phyloP scores from a whole-genome alignment of 2,113 vertebrate genomes.

The Hemicordylus capensis region DNA sequence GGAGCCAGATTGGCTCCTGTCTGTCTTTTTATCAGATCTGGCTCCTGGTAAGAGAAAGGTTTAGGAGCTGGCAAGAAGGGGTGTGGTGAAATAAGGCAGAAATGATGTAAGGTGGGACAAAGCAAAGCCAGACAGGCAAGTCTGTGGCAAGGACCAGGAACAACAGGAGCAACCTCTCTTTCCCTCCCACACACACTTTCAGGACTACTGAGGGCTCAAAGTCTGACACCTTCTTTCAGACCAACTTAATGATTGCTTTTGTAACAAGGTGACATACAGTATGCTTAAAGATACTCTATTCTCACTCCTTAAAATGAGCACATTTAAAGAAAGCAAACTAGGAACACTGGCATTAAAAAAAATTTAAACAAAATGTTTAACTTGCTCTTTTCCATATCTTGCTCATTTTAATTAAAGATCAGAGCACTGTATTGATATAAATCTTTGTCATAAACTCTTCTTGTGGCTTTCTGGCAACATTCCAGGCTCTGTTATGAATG shows the following conservation, averaged over 20 bases:
- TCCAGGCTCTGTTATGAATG: slow-evolving; percentile 57
- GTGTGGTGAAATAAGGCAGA: neutral
- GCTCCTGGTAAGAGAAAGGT: neutral
- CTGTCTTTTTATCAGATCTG: neutral
- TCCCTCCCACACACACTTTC: neutral
- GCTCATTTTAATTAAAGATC: slow-evolving; percentile 52
- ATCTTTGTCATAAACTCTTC: slow-evolving; percentile 46
- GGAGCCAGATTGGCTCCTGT: neutral
- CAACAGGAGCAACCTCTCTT: neutral
- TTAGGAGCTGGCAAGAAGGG: neutral
- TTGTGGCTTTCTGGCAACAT: slow-evolving; percentile 40
- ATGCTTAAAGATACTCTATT: neutral
- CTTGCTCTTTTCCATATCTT: slow-evolving; percentile 52
- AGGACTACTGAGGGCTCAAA: neutral
- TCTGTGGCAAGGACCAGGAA: neutral
- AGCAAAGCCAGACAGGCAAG: neutral
- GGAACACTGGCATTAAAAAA: slow-evolving; percentile 13
- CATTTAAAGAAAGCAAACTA: slow-evolving; percentile 41
- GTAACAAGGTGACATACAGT: neutral
- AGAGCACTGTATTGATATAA: slow-evolving; percentile 46
- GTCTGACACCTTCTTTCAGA: neutral
- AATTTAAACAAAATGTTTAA: slow-evolving; percentile 14
- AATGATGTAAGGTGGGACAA: neutral
- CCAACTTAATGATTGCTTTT: neutral
- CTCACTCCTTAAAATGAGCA: slow-evolving; percentile 5